Conservation (phyloP, 1,140 invertebrate genomes). For the Galendromus occidentalis region DNA sequence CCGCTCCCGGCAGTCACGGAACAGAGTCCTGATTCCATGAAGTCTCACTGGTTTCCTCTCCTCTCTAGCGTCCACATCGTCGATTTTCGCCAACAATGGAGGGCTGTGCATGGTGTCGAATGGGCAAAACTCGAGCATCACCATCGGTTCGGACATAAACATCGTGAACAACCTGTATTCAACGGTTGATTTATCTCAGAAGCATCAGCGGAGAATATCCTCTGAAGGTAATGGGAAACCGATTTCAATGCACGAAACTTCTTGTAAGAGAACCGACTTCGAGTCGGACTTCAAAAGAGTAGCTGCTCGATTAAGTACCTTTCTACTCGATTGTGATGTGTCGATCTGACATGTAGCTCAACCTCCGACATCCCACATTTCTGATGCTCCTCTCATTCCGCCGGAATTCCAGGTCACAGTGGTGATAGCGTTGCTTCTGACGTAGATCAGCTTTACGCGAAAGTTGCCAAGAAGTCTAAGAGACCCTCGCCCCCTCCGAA, state of each 20-base stretch:
- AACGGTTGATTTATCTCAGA: slow-evolving; percentile 1
- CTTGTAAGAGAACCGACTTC: no score
- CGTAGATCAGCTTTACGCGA: slow-evolving; percentile 1
- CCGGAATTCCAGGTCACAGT: not conserved
- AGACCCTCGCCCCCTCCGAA: not conserved
- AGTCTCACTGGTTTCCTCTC: no score
- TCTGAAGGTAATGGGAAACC: not conserved
- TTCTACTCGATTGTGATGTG: no score
- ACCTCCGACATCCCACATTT: no score
- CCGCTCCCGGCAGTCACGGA: no score
- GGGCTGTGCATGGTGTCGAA: not conserved
- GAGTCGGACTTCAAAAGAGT: no score
- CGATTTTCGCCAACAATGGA: not conserved
- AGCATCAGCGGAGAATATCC: not conserved
- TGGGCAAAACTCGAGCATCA: not conserved
- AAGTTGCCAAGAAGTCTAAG: slow-evolving; percentile 6
- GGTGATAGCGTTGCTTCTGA: not conserved
- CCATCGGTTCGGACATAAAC: not conserved
- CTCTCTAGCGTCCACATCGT: not conserved
- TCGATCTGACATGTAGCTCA: no score
- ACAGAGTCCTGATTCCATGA: no score
- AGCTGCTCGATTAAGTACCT: no score
- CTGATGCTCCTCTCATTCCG: no score
- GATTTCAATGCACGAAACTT: no score
- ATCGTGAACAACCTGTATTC: slow-evolving; percentile 5